phyloP scores from a whole-genome alignment of 2,113 vertebrate species.

The Zeus faber region DNA sequence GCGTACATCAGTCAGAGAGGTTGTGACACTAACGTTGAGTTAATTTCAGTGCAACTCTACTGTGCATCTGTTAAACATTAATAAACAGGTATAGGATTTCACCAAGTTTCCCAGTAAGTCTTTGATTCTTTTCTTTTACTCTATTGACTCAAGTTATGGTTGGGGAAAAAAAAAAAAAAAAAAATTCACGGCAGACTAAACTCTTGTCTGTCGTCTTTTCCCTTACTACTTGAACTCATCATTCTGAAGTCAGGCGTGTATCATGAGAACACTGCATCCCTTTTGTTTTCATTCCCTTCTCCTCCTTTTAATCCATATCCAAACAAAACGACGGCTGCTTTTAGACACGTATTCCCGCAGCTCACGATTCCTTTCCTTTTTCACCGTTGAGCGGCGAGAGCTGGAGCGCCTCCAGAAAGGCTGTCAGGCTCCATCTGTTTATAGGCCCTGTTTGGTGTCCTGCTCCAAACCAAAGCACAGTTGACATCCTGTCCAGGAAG shows the following conservation, averaged over 20 bases:
- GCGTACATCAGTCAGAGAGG: too few relatives aligned
- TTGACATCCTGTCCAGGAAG: constrained; percentile 56
- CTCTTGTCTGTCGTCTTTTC: too few relatives aligned
- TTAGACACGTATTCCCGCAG: constrained; percentile 29
- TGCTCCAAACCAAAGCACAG: constrained; percentile 53
- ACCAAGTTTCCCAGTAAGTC: constrained; percentile 10
- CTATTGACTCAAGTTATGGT: constrained; percentile 19
- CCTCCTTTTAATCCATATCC: constrained; percentile 56
- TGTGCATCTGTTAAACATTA: constrained; percentile 7
- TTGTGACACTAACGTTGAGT: background rate
- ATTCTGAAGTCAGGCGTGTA: constrained; percentile 46
- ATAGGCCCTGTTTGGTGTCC: constrained; percentile 35
- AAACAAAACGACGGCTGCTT: constrained; percentile 65
- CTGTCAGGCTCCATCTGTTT: constrained; percentile 60
- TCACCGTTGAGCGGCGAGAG: constrained; percentile 32
- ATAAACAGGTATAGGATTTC: constrained; percentile 1
- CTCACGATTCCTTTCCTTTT: constrained; percentile 35
- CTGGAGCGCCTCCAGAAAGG: constrained; percentile 48
- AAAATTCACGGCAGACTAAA: background rate
- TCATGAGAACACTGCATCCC: constrained; percentile 56
- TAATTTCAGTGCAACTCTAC: constrained; percentile 3
- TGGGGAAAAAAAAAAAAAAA: constrained; percentile 3
- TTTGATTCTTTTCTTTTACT: constrained; percentile 13
- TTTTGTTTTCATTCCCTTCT: constrained; percentile 46
- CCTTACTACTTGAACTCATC: too few relatives aligned